Conservation (phyloP, 2,113 vertebrate species). For the Macaca fascicularis region T2T-MFA8v1.1 NC_088380.1:85633001-85633500, state of each 20-base stretch:
- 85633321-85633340: not conserved
- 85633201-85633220: not conserved
- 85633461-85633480: not conserved
- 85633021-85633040: not conserved
- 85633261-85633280: not conserved
- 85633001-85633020: not conserved
- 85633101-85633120: not conserved
- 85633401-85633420: not conserved
- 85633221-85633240: not conserved
- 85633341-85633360: not conserved
- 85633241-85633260: not conserved
- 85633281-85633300: slow-evolving; percentile 3
- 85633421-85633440: not conserved
- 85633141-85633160: slow-evolving; percentile 1
- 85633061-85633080: not conserved
- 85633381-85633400: not conserved
- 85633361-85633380: not conserved
- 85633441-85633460: not conserved
- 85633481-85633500: not conserved
- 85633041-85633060: not conserved
- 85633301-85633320: not conserved
- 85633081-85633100: not conserved
- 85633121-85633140: not conserved
- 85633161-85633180: not conserved
- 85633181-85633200: not conserved